phyloP scores from a whole-genome alignment of 2,888 invertebrate species.

The Pomacea canaliculata region DNA sequence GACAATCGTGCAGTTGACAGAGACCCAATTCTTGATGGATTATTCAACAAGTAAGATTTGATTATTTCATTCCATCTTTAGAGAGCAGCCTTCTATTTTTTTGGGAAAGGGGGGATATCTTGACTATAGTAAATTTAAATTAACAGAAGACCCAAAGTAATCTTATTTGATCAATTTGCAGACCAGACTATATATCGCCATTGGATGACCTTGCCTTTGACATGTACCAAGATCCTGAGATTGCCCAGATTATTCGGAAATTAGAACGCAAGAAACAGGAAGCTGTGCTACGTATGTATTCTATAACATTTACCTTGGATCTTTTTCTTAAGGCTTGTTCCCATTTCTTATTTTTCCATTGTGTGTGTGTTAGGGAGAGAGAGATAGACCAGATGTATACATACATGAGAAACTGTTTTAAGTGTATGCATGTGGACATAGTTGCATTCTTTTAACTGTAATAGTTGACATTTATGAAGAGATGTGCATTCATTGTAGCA shows the following conservation, averaged over 20 bases:
- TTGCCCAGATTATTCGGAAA: slow-evolving; percentile 86
- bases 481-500: too few relatives aligned
- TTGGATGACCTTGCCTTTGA: slow-evolving; percentile 95
- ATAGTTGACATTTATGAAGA: too few relatives aligned
- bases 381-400: background rate
- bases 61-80: background rate
- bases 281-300: slow-evolving; percentile 83
- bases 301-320: background rate
- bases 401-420: background rate
- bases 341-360: background rate
- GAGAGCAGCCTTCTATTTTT: too few relatives aligned
- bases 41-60: slow-evolving; percentile 49
- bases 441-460: background rate
- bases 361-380: background rate
- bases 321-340: background rate
- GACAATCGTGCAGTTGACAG: slow-evolving; percentile 37
- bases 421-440: background rate
- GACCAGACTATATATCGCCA: slow-evolving; percentile 77
- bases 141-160: too few relatives aligned
- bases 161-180: slow-evolving; percentile 36
- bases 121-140: too few relatives aligned
- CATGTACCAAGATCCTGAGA: slow-evolving; percentile 95
- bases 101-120: too few relatives aligned
- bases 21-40: slow-evolving; percentile 50
- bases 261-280: slow-evolving; percentile 88